phyloP scores from a whole-genome alignment of 2,113 vertebrate genomes.

The Redunca redunca region DNA sequence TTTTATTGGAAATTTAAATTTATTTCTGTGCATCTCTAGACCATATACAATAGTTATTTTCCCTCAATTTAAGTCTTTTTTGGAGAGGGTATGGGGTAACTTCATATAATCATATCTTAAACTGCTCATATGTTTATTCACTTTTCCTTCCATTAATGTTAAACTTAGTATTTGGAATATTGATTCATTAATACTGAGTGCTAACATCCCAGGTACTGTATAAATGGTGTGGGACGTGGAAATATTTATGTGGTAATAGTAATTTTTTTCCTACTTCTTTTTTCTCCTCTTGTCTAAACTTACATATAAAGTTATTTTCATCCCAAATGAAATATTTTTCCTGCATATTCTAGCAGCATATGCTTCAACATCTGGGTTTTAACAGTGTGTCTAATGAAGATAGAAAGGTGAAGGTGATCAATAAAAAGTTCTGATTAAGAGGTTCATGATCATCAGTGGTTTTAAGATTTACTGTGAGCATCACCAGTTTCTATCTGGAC shows the following conservation, averaged over 20 bases:
- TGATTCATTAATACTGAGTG: neutral
- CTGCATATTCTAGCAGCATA: neutral
- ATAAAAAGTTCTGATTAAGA: neutral
- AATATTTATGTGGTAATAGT: neutral
- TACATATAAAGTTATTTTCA: neutral
- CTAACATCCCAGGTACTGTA: neutral
- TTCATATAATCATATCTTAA: neutral
- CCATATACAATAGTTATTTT: neutral
- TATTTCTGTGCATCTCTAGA: conserved; percentile 23
- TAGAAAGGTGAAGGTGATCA: neutral
- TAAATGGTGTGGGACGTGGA: neutral
- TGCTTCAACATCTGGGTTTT: neutral
- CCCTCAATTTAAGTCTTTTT: neutral
- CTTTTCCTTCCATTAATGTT: conserved; percentile 1
- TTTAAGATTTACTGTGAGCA: neutral
- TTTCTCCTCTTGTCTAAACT: neutral
- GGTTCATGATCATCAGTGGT: neutral
- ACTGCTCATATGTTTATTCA: neutral
- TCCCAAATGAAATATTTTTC: neutral
- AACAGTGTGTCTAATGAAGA: neutral
- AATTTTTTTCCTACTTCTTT: neutral
- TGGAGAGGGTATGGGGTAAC: neutral
- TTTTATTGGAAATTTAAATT: conserved; percentile 40
- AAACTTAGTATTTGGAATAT: neutral
- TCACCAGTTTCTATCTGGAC: neutral